Evolutionary conservation across 2,888 invertebrate genomes (phyloP), one percentile per base, ranked within the genome.

Genomic region (Clunio marinus): DNA sequence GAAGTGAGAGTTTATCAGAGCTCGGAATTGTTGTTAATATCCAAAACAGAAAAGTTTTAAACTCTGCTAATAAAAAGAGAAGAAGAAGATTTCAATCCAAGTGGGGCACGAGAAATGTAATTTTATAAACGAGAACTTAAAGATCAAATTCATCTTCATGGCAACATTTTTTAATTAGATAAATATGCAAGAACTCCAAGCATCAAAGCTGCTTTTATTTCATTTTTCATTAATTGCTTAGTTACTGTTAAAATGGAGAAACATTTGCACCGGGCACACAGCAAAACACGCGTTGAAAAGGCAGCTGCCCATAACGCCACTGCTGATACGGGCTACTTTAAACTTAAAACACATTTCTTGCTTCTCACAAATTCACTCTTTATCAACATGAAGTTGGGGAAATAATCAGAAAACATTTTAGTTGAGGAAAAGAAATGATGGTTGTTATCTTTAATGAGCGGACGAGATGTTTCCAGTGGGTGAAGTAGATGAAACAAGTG

Each of bases 1-100:
- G 10, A 15, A 41, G 41, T 15, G 41, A 41, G 41, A 15, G n/a
- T n/a, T n/a, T n/a, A 41, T 41, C n/a, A 41, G 15, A 41, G 10
- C 15, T 41, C 41, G 15, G 15, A 41, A 10, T 41, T 15, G 41
- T n/a, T 41, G n/a, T n/a, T 41, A 37, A 24, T 13, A 58, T 25
- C 7, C 3, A 62, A 41, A 62, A 35, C 28, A 59, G 59, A 59
- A 25, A 55, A 55, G 24, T 45, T 13, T n/a, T 41, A 13, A 15
- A 41, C 10, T 41, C 41, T n/a, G n/a, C n/a, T n/a, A 41, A 15
- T 41, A 32, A 5, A 15, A 41, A 41, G 41, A 13, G 41, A n/a
- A 41, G 41, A 41, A 41, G 10, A 5, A 5, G 2, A 41, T n/a
- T 32, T n/a, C 41, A 41, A 3, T 41, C 15, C 41, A n/a, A n/a